Base-by-base conservation (phyloP, 2,888 invertebrate species). In the Chouioia cunea region DNA sequence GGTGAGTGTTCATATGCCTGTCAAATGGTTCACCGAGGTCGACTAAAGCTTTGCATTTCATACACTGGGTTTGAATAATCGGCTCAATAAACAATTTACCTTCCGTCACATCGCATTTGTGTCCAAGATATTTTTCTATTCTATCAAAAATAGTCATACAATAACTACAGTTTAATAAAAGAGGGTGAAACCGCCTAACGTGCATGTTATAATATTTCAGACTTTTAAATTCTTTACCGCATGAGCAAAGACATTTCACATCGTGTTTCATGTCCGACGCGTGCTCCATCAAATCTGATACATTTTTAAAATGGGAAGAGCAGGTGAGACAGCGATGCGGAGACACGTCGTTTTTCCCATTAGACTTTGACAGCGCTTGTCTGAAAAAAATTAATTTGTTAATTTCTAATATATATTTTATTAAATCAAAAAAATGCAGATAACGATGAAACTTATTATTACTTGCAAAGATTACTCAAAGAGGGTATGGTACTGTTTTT, bases 141-240 rank as follows among this genome's bases (percentile, higher is more conserved):
- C 66, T 70, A 4, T 58, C 48, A 18, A 80, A 79, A 2, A 36
- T 70, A n/a, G 71, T 68, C 14, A 76, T 69, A 58, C 83, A 83
- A 46, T 80, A 81, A 18, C 73, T 78, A 20, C 82, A 82, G 3
- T 70, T 74, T 2, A 78, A 48, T 22, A 78, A 65, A 0, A 65
- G 56, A 15, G 78, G 74, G 72, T 79, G 78, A 16, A 52, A 64
- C 53, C 75, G 63, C 2, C 14, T 27, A 1, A 58, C 73, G 62
- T 79, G 80, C 8, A 76, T 48, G 20, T 78, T 76, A 36, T 77
- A 70, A 46, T 63, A 71, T 63, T 75, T 74, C 8, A 57, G 69
- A 50, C 74, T 75, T 22, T 70, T 66, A 65, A 79, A 80, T 27
- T 71, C 74, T 58, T 73, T 76, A 4, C 79, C 79, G 54, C 81